Base-by-base conservation (phyloP, 2,113 vertebrate genomes). In the Trichechus manatus region DNA sequence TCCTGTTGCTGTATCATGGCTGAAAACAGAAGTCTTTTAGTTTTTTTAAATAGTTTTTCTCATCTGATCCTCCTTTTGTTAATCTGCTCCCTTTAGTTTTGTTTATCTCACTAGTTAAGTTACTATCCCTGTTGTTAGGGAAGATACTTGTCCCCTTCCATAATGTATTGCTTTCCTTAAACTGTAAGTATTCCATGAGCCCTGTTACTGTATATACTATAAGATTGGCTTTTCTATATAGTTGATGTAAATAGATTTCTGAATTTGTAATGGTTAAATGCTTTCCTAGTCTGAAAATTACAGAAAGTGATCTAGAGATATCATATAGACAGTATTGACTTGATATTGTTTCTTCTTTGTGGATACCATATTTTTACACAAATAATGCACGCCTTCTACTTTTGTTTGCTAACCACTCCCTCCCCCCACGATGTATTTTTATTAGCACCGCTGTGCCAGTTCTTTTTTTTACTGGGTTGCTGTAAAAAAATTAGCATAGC, bases 201-300 rank as follows among this genome's bases (percentile, higher is more conserved):
- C 9, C 13, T 10, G 8, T 61, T 59, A n/a, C 39, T 44, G 10
- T 68, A 4, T 77, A 1, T 33, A 9, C 36, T 77, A 0, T 72
- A 33, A 61, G 22, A 17, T 44, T 66, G 22, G 25, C 68, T 36
- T 87, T 33, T 91, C 59, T 85, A 2, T 39, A 15, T 8, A n/a
- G 85, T 84, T 85, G 63, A 74, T 89, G 39, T n/a, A 31, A 85
- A 53, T 93, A 19, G 42, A 66, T 63, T 72, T 93, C n/a, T 80
- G 66, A 86, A 75, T 66, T 86, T 90, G 53, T 53, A 36, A 36
- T n/a, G 20, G 53, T 84, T 33, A 78, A 78, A 61, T 11, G 5
- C 14, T 29, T 72, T 84, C 42, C 33, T 66, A 80, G 56, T 64
- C 27, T 90, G 75, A 81, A 39, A 56, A 91, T 66, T 59, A 36